Base-by-base conservation (phyloP, 2,797 vertebrate genomes). In the Xyrichtys novacula region DNA sequence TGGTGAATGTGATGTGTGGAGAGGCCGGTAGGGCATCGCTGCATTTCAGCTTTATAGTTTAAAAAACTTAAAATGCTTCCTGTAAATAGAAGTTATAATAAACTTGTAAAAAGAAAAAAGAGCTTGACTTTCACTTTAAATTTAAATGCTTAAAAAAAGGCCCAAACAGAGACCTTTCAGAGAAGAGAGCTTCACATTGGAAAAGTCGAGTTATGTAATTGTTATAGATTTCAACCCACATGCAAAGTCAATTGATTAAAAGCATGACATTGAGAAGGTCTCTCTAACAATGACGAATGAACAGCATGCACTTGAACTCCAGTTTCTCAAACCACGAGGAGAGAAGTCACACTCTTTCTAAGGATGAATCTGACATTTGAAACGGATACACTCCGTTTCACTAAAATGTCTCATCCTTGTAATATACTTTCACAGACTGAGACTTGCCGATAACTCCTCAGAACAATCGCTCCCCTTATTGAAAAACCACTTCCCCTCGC, bases 1-100 rank as follows among this genome's bases (percentile, higher is more conserved):
- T 85, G 78, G 49, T 38, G 49, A 65, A 80, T 72, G 55, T 62
- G 22, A 43, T 53, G 36, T 29, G 50, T 66, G 46, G 70, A 59
- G 40, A n/a, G 53, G 68, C 65, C 66, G 73, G 48, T 65, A 12
- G 44, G 4, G 25, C 29, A 49, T 3, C 32, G 6, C 28, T 31
- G 29, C 1, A 59, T 5, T 25, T 58, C 40, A 55, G n/a, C 7
- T 40, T 53, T 58, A 54, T 26, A 65, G 16, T n/a, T 26, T 19
- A 17, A 40, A 53, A 15, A 47, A 20, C 9, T 6, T 23, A 25
- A 39, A 8, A 2, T 58, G 12, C 22, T 1, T 31, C 25, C 29
- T 64, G 4, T 44, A 10, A 19, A 38, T 26, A 20, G 16, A 40
- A 42, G 26, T 58, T 6, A 10, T 5, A 23, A 4, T 36, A 22